Evolutionary conservation across 2,113 vertebrate species (phyloP), one percentile per base, ranked within the genome.

Genomic region (Bubo blakistoni): DNA sequence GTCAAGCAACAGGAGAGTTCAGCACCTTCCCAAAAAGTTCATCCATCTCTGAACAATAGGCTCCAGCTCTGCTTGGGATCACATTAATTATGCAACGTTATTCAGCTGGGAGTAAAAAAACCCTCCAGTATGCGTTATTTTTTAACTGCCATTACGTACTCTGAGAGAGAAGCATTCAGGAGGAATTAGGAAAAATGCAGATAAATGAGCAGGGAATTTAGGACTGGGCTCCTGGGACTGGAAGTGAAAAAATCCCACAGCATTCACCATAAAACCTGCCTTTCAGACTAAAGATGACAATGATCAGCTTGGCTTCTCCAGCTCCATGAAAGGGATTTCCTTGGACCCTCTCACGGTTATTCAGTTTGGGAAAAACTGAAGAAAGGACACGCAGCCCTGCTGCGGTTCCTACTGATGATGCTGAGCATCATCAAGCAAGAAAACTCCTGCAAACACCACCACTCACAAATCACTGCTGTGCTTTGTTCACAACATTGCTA

Each of bases 191-290:
- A 55, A 71, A 65, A 92, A 86, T 58, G 77, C 61, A 76, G 62
- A 92, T 62, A 92, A 91, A 89, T 22, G 72, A 95, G 67, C 67
- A 49, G 62, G 72, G 67, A 93, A 89, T 93, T 91, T 61, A 86
- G 77, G 69, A 63, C 77, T 52, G 47, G 44, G 51, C 67, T 91
- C 42, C 49, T 52, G 88, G 57, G 91, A 80, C 36, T 83, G 47
- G 9, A 59, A 86, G 4, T 29, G 25, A 55, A 69, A 72, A 58
- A 81, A 32, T 3, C 32, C 57, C 1, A 0, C 46, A 66, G 82
- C 13, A 2, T 36, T 74, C 36, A 8, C 24, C 22, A 14, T 27
- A 47, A 73, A 89, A 89, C 27, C 13, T 32, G 13, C 36, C 58
- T 57, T 32, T 58, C 34, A 36, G 59, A 36, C 54, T 51, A 21